phyloP scores from a whole-genome alignment of 64 coral and sea anemone genomes.

The Astreopora myriophthalma region DNA sequence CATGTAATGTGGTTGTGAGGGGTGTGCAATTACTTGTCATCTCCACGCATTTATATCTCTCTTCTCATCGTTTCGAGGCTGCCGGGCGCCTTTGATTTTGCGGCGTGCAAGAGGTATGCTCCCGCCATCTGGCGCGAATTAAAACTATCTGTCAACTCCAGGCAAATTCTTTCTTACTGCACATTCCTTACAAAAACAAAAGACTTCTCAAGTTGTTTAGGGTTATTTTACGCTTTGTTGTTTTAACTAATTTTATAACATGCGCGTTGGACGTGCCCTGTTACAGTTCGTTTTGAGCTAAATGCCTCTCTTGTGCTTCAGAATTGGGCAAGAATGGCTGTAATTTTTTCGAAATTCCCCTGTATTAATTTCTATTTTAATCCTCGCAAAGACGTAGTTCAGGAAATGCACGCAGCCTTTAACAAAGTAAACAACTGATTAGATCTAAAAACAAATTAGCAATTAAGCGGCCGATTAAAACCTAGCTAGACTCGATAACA shows the following conservation, averaged over 20 bases:
- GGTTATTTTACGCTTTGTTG: conserved; percentile 91
- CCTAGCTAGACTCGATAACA: conserved; percentile 68
- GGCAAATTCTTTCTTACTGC: conserved; percentile 74
- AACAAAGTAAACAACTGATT: conserved; percentile 93
- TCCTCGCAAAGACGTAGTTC: conserved; percentile 29
- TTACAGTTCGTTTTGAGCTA: not conserved
- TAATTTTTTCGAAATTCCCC: conserved; percentile 20
- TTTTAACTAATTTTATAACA: conserved; percentile 95
- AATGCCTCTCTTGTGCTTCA: conserved; percentile 27
- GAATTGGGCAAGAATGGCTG: not conserved
- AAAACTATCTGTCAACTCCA: conserved; percentile 81
- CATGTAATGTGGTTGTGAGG: conserved; percentile 30
- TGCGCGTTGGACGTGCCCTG: conserved; percentile 35
- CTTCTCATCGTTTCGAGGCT: conserved; percentile 51
- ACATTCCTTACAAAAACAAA: conserved; percentile 98
- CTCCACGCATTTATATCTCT: conserved; percentile 55
- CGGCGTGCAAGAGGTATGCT: conserved; percentile 83
- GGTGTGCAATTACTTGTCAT: conserved; percentile 39
- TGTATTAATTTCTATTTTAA: conserved; percentile 67
- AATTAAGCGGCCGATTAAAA: conserved; percentile 94
- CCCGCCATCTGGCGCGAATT: conserved; percentile 87
- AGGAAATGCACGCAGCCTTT: conserved; percentile 65
- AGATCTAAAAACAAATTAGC: conserved; percentile 99
- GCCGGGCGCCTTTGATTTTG: conserved; percentile 62
- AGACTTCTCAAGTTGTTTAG: conserved; percentile 96